Base-by-base conservation (phyloP, 2,888 invertebrate genomes). In the Drosophila bunnanda region DNA sequence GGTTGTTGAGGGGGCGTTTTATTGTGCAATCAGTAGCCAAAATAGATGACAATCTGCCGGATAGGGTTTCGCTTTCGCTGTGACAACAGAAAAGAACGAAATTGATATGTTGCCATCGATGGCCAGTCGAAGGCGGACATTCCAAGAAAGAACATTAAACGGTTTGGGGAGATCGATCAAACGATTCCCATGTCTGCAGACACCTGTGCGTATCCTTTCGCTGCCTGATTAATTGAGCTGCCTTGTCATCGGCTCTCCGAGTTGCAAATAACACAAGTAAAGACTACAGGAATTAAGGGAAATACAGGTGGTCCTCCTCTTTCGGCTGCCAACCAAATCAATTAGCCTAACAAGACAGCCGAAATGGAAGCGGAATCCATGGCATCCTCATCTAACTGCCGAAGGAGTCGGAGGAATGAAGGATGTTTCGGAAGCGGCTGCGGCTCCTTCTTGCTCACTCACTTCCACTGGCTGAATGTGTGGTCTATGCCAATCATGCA, bases 271-370 rank as follows among this genome's bases (percentile, higher is more conserved):
- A 68, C 43, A 46, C 50, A 52, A 52, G 15, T 15, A 34, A 52
- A 15, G 32, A 56, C 2, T 20, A 12, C 13, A 55, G 46, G 64
- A 70, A 75, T 56, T 72, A 81, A 77, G 73, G 72, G 70, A 82
- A 77, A 67, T 77, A 79, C 77, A 78, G 89, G 83, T 83, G 83
- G 83, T 83, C 83, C 69, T 62, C 9, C 38, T 43, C 39, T 36
- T 28, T 30, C 36, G 56, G 77, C 71, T 32, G 61, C 67, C 68
- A 44, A 67, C 68, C 77, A 85, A 84, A 82, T 90, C 91, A 91
- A 91, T 90, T 91, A 90, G 91, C 89, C 89, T 85, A 91, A 90
- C 91, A 88, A 90, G 90, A 82, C 88, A 89, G 73, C 54, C 76
- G 54, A 82, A 83, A 67, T 69, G 76, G 69, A 65, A 65, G 57